Base-by-base conservation (phyloP, 2,797 vertebrate species). In the Smutsia gigantea region DNA sequence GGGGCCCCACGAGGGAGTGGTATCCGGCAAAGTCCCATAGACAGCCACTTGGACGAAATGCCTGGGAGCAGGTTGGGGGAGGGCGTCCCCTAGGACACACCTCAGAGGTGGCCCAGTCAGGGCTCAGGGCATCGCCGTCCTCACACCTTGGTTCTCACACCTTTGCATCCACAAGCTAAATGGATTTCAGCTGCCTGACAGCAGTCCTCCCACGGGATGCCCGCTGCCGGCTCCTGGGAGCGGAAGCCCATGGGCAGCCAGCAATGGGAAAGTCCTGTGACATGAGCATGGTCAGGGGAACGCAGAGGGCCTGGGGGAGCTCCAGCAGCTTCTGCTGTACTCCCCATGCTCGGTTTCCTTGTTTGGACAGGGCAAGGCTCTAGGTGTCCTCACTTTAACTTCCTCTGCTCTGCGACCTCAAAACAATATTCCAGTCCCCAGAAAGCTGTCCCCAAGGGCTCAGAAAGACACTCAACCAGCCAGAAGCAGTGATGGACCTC, bases 111-210 rank as follows among this genome's bases (percentile, higher is more conserved):
- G 12, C 25, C 7, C 51, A 2, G 0, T 5, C 29, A 34, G 66
- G 34, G 59, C 3, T 19, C 0, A 21, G 18, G 66, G 17, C 2
- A 0, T 2, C 12, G 17, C 15, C 13, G 27, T 12, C 14, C 13
- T 59, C 7, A 31, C 9, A 11, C 51, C 31, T 63, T 7, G 13
- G 2, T n/a, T 46, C 25, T 82, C n/a, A 55, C 17, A 34, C 27
- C 27, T 19, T 72, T 1, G 0, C 4, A 4, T 46, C 19, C 4
- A 0, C 9, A 55, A 15, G 46, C 78, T n/a, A 17, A 19, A 63
- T n/a, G 25, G 55, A 29, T 7, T 46, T 53, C 0, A 4, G 14
- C 61, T 53, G 69, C 53, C 34, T 18, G 5, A 49, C 3, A 9
- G 19, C 34, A 3, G 61, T 37, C 31, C 25, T 61, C 37, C 29